A percentile compares a stretch with the other conserved stretches of the same genome.
phyloP scores from a whole-genome alignment of 2,797 vertebrate species.

The Mallotus villosus region DNA sequence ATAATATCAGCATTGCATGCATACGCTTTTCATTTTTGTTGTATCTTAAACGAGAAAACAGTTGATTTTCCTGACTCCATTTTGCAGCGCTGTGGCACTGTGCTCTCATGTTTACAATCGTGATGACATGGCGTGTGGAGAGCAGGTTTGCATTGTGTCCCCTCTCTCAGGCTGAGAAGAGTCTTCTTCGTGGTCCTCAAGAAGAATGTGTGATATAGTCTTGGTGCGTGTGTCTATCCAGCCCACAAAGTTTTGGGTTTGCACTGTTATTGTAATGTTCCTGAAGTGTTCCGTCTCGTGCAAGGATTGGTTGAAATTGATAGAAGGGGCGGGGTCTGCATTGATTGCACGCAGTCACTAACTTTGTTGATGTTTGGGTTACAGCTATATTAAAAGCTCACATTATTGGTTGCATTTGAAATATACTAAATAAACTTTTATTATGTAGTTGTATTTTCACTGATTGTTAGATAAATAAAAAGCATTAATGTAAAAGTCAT shows the following conservation, averaged over 20 bases:
- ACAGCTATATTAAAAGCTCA: constrained; percentile 11
- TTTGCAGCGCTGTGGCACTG: constrained; percentile 54
- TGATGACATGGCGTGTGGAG: constrained; percentile 64
- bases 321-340: constrained; percentile 79
- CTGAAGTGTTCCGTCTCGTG: constrained; percentile 66
- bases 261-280: constrained; percentile 50
- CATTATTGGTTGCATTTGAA: not conserved
- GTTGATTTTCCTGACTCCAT: constrained; percentile 63
- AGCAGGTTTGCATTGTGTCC: constrained; percentile 18
- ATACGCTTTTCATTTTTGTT: not conserved
- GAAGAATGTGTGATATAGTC: not conserved
- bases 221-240: constrained; percentile 18
- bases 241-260: constrained; percentile 52
- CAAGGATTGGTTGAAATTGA: constrained; percentile 82
- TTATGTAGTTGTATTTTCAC: not conserved
- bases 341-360: constrained; percentile 73
- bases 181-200: constrained; percentile 8
- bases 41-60: constrained; percentile 13
- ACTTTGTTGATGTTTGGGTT: constrained; percentile 62
- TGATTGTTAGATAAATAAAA: not conserved
- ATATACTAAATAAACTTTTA: not conserved
- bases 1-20: not conserved
- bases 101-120: constrained; percentile 68
- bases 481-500: not conserved
- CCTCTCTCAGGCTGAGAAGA: constrained; percentile 17